Evolutionary conservation across 37 sponge, comb jelly and placozoan species (phyloP), one percentile per base, ranked within the genome.

Genomic region (Chondrilla cf. caribensis): DNA sequence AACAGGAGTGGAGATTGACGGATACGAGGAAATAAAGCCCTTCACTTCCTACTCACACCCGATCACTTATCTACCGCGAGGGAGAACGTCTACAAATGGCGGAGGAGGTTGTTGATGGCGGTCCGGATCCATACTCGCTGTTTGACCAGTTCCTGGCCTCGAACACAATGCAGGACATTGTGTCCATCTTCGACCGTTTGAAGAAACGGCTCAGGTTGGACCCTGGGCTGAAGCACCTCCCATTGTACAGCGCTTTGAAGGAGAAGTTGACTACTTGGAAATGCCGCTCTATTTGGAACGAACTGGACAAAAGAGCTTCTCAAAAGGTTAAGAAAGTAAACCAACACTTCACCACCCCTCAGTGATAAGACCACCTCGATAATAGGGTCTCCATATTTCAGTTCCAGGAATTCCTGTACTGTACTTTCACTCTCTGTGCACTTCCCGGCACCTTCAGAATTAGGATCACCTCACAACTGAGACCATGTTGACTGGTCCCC

Each of bases 181-280:
- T 77, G 25, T 21, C 24, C 18, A 31, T 41, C 5, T 85, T 85
- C 47, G 31, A 79, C 2, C 5, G 42, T 14, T 55, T 85, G 32
- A 60, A 60, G 42, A 47, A 75, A 66, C n/a, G 26, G 14, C 76
- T 84, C 35, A 59, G 77, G 22, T 22, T 84, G 14, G 75, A 78
- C 21, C 17, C 31, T 19, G 7, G 17, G 40, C 17, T 25, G 3
- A 35, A 31, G 17, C 51, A 47, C 51, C 43, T 90, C 29, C 77
- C 60, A 4, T 33, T 85, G 75, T 89, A 83, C 65, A 33, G 68
- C 21, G 81, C 79, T 21, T 60, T 93, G 58, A 89, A 82, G 75
- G 44, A 57, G 72, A 86, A 81, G 14, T 80, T 93, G 2, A 85
- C 81, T 5, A 59, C 81, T 3, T 93, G 94, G 94, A 93, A 93